These are phyloP conservation scores for Seriola rivoliana DNA, from an alignment of 2,113 vertebrate genomes.

Conservation along the genomic window DNA sequence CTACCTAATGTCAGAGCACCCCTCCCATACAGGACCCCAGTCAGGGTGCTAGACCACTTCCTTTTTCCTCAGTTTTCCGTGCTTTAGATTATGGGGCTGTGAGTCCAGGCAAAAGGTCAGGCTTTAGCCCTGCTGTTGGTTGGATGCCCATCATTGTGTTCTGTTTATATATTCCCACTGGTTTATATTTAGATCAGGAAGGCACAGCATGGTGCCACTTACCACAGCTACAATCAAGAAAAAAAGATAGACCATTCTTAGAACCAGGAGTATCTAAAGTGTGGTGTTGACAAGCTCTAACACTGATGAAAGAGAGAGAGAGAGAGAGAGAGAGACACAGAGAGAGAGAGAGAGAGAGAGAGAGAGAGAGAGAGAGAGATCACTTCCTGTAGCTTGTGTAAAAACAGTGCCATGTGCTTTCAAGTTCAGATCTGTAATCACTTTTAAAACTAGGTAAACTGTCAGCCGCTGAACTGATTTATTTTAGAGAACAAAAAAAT, in stretches of 20 bases:
- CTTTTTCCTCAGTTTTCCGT: conserved; percentile 43
- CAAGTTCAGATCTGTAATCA: background rate
- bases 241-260: conserved; percentile 13
- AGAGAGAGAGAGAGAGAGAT: background rate
- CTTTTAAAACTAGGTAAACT: too few species aligned
- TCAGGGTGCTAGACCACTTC: conserved; percentile 55
- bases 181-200: conserved; percentile 73
- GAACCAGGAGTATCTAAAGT: conserved; percentile 33
- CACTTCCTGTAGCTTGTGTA: background rate
- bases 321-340: background rate
- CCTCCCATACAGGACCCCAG: conserved; percentile 23
- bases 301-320: background rate
- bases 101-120: conserved; percentile 68
- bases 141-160: conserved; percentile 65
- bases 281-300: conserved; percentile 36
- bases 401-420: background rate
- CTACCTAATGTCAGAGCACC: background rate
- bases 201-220: conserved; percentile 22
- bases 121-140: conserved; percentile 47
- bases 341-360: background rate
- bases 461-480: too few species aligned
- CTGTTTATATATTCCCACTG: conserved; percentile 64
- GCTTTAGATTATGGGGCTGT: conserved; percentile 5
- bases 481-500: too few species aligned
- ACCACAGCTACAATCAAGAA: conserved; percentile 40